Evolutionary conservation across 2,113 vertebrate species (phyloP), one percentile per base, ranked within the genome.

Genomic region (Eidolon helvum): DNA sequence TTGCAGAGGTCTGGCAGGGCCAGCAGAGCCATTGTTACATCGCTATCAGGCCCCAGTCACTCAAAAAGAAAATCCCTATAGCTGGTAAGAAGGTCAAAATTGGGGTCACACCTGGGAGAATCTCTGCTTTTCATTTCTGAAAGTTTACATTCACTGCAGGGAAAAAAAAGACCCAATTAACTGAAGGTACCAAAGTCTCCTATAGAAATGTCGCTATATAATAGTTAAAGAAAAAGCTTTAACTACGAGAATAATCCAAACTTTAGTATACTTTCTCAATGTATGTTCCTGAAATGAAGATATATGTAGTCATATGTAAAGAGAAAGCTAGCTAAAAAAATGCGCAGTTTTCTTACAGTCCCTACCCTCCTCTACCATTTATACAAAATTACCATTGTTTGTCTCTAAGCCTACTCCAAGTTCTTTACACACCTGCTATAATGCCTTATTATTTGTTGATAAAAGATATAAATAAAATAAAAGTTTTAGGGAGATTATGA

Each of bases 11-110:
- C 92, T 88, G 82, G 11, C 48, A 69, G 61, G 74, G n/a, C 61
- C 22, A 83, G 53, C 14, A 69, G 38, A 87, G 10, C 55, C 63
- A 96, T 97, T 97, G 95, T 95, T 85, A 85, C 19, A 50, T 75
- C 90, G 48, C 21, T 84, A 57, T 91, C 85, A 68, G 61, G 30
- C 11, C 30, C 75, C 75, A 30, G 69, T 59, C 85, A 68, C 77
- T 88, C 85, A 91, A 38, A 96, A 77, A 87, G 61, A 72, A 95
- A 96, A 72, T 92, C 71, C 75, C 80, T 55, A 35, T 22, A 40
- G 69, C 84, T 92, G 35, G 35, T 33, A 71, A 91, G 71, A 40
- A 96, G 80, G 71, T 92, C 88, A 53, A 72, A n/a, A 84, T 68
- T 68, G 15, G 59, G 66, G 50, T 71, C 35, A 77, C 22, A 40